Evolutionary conservation across 2,113 vertebrate species (phyloP).

Genomic region (Setophaga coronata): DNA sequence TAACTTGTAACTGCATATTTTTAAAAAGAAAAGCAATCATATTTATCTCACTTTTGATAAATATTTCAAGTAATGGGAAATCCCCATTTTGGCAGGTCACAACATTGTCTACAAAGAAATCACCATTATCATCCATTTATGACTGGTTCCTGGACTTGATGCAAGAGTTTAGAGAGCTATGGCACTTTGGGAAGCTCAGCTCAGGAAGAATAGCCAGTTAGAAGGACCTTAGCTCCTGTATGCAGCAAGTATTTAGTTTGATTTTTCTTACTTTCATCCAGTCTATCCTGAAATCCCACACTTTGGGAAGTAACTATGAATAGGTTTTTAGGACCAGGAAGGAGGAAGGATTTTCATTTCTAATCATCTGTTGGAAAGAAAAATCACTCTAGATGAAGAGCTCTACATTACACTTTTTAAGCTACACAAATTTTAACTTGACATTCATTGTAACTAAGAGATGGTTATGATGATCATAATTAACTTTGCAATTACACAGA

Average conservation of each 20-base stretch:
- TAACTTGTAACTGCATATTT: neutral
- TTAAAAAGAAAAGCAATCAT: neutral
- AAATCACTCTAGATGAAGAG: neutral
- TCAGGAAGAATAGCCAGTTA: neutral
- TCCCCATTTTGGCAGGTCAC: neutral
- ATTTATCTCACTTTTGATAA: neutral
- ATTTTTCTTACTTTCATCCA: neutral
- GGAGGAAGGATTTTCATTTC: neutral
- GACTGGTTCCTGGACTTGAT: neutral
- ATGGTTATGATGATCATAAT: neutral
- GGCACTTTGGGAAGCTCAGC: neutral
- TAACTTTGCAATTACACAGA: neutral
- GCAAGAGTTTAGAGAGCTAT: neutral
- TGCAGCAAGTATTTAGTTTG: neutral
- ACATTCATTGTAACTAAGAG: neutral
- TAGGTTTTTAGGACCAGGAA: neutral
- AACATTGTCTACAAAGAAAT: neutral
- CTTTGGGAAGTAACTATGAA: neutral
- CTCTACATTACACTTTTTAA: neutral
- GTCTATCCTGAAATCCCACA: neutral
- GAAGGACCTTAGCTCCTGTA: neutral
- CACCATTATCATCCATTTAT: neutral
- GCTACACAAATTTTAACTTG: neutral
- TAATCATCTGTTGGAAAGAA: neutral
- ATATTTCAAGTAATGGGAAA: neutral